These are phyloP conservation scores for Drosophila neocordata DNA, from an alignment of 1,140 invertebrate species.

Conservation along the genomic window DNA sequence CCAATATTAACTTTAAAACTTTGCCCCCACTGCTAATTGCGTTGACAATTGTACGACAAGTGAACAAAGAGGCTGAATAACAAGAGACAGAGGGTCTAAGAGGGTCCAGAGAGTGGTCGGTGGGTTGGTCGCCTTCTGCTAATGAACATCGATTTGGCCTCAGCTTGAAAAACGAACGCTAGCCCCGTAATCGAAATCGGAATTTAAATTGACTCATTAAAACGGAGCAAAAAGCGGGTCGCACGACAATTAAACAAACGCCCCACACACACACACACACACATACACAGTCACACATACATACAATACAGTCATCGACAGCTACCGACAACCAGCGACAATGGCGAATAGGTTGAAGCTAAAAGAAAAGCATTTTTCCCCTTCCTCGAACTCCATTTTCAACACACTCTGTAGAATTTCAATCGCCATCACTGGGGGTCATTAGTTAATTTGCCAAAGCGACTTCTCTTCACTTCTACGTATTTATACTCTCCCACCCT, in stretches of 20 bases:
- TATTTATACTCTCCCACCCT: slow-evolving; percentile 34
- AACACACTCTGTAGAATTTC: slow-evolving; percentile 22
- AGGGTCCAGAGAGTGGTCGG: background rate
- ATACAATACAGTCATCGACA: background rate
- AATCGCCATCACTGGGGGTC: slow-evolving; percentile 55
- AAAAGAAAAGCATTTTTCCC: background rate
- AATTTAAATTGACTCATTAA: slow-evolving; percentile 81
- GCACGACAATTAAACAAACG: slow-evolving; percentile 78
- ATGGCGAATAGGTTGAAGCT: background rate
- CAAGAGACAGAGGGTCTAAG: slow-evolving; percentile 28
- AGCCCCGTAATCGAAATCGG: slow-evolving; percentile 74
- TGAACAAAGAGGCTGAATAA: slow-evolving; percentile 38
- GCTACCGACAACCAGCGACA: slow-evolving; percentile 12
- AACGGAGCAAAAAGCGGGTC: slow-evolving; percentile 75
- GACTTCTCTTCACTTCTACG: slow-evolving; percentile 33
- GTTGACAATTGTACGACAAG: slow-evolving; percentile 58
- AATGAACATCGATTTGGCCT: slow-evolving; percentile 77
- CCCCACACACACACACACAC: slow-evolving; percentile 10
- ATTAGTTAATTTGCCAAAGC: slow-evolving; percentile 78
- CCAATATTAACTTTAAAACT: slow-evolving; percentile 71
- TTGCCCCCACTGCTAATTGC: slow-evolving; percentile 57
- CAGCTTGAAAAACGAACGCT: slow-evolving; percentile 51
- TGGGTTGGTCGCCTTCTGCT: slow-evolving; percentile 51
- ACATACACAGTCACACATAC: no score
- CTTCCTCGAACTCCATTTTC: background rate